phyloP scores from a whole-genome alignment of 2,888 invertebrate genomes.

The Xestia xanthographa region DNA sequence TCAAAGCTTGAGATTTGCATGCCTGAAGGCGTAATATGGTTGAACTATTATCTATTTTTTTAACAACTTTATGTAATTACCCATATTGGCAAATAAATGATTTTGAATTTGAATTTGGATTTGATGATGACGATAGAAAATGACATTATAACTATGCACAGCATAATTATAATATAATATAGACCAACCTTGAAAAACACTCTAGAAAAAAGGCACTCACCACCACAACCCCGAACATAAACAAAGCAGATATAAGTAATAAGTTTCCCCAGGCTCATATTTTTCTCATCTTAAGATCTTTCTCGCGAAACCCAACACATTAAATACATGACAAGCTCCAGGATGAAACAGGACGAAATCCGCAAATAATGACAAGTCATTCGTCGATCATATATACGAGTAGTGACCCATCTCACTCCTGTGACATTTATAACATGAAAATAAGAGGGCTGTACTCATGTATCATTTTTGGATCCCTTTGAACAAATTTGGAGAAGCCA shows the following conservation, averaged over 20 bases:
- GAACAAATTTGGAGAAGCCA: conserved; percentile 57
- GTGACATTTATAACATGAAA: conserved; percentile 66
- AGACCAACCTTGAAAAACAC: not conserved
- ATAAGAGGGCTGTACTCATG: conserved; percentile 52
- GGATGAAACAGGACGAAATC: conserved; percentile 42
- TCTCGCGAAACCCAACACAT: conserved; percentile 27
- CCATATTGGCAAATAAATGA: no score
- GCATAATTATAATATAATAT: not conserved
- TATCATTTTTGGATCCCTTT: conserved; percentile 56
- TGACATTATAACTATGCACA: not conserved
- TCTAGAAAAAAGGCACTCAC: not conserved
- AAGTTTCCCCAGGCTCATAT: not conserved
- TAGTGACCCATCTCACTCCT: conserved; percentile 59
- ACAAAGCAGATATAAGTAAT: not conserved
- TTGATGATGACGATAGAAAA: not conserved
- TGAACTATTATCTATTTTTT: no score
- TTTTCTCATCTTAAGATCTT: not conserved
- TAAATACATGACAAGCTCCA: conserved; percentile 19
- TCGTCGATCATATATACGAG: conserved; percentile 58
- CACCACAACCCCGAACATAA: not conserved
- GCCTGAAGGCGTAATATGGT: no score
- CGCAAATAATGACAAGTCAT: conserved; percentile 59
- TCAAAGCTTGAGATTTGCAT: no score
- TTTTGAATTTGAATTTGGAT: no score
- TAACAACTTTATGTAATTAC: no score